Conservation (phyloP, 2,797 vertebrate species). For the Rhodeus uyekii region DNA sequence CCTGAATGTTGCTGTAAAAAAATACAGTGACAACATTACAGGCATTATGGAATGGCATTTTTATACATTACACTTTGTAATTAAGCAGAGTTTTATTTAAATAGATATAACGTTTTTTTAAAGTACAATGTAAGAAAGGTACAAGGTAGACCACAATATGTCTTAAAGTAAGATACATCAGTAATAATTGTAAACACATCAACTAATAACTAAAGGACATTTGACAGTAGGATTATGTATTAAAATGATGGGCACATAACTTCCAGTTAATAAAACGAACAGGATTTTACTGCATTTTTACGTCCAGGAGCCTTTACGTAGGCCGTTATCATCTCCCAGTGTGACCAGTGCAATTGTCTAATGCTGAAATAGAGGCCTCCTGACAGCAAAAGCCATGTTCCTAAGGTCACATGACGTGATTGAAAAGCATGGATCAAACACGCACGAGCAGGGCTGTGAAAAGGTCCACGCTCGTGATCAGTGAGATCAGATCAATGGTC, state of each 20-base stretch:
- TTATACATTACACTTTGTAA: background rate
- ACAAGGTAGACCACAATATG: background rate
- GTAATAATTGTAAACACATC: background rate
- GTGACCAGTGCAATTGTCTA: conserved; percentile 23
- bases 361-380: conserved; percentile 23
- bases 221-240: background rate
- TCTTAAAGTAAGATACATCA: background rate
- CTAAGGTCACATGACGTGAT: conserved; percentile 38
- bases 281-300: background rate
- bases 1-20: background rate
- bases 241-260: background rate
- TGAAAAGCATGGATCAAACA: conserved; percentile 33
- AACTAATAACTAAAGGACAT: background rate
- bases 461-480: conserved; percentile 51
- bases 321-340: background rate
- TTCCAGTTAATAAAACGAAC: background rate
- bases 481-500: conserved; percentile 39
- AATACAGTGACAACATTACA: background rate
- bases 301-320: background rate
- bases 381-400: conserved; percentile 31
- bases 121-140: background rate
- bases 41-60: background rate
- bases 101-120: too few species aligned
- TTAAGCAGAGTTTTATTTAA: too few species aligned
- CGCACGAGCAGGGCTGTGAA: conserved; percentile 24